phyloP scores from a whole-genome alignment of 1,140 invertebrate genomes.

The Pollicipes pollicipes region DNA sequence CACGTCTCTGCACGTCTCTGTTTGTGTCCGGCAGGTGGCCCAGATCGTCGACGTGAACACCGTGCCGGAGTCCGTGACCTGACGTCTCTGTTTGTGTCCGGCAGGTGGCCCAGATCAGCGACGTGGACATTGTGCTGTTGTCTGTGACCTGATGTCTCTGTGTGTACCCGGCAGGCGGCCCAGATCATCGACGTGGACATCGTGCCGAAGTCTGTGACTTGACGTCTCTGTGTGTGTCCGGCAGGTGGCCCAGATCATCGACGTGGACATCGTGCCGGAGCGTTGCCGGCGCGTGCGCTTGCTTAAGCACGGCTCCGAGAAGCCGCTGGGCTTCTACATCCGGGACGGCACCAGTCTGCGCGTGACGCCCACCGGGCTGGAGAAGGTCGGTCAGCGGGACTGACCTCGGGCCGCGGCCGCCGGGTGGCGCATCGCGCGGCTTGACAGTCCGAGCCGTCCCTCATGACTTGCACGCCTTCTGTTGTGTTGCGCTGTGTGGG shows the following conservation, averaged over 20 bases:
- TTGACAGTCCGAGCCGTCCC: constrained; percentile 93
- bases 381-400: constrained; percentile 62
- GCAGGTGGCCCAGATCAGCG: too few relatives aligned
- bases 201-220: too few relatives aligned
- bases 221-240: constrained; percentile 1
- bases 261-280: constrained; percentile 96
- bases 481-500: constrained; percentile 95
- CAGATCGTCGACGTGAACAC: too few relatives aligned
- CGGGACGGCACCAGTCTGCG: constrained; percentile 45
- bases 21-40: too few relatives aligned
- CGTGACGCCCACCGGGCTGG: constrained; percentile 40
- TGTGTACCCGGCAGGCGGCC: too few relatives aligned
- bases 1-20: too few relatives aligned
- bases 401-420: constrained; percentile 69
- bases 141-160: background rate
- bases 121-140: too few relatives aligned
- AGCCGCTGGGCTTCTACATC: constrained; percentile 95
- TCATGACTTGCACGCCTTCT: constrained; percentile 98
- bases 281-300: constrained; percentile 87
- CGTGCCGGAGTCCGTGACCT: background rate
- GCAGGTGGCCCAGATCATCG: constrained; percentile 90
- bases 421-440: constrained; percentile 59
- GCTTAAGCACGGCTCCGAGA: constrained; percentile 94
- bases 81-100: too few relatives aligned
- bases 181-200: too few relatives aligned